phyloP scores from a whole-genome alignment of 1,140 invertebrate species.

The Condylostylus longicornis region DNA sequence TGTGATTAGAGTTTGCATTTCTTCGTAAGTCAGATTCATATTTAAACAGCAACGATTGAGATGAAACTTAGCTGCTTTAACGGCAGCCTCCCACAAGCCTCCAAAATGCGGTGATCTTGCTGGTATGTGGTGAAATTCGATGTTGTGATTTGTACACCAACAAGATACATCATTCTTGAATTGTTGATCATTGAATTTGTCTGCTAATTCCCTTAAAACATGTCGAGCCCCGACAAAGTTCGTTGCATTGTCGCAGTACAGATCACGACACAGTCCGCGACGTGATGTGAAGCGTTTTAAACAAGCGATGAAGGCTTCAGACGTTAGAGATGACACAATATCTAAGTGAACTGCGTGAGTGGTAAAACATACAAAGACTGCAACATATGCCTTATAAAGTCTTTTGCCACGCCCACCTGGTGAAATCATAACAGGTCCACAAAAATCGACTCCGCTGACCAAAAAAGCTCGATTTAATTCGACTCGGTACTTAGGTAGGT shows the following conservation, averaged over 20 bases:
- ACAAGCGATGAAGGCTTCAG: conserved; percentile 10
- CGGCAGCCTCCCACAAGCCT: conserved; percentile 19
- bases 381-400: conserved; percentile 8
- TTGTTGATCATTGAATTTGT: background rate
- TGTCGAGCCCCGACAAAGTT: conserved; percentile 20
- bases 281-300: conserved; percentile 10
- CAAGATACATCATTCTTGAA: too few relatives aligned
- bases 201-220: background rate
- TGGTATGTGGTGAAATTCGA: conserved; percentile 17
- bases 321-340: conserved; percentile 11
- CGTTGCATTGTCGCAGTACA: conserved; percentile 24
- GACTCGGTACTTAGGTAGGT: conserved; percentile 2
- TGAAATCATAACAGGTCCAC: conserved; percentile 3
- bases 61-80: too few relatives aligned
- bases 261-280: conserved; percentile 7
- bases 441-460: conserved; percentile 6
- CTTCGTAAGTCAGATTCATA: too few relatives aligned
- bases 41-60: too few relatives aligned
- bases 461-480: conserved; percentile 2
- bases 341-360: conserved; percentile 21
- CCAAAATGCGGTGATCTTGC: conserved; percentile 19
- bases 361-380: conserved; percentile 12
- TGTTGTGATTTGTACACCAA: conserved; percentile 7
- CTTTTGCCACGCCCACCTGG: conserved; percentile 1
- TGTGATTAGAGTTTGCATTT: too few relatives aligned